Evolutionary conservation across 2,113 vertebrate species (phyloP).

Genomic region (Athene noctua): DNA sequence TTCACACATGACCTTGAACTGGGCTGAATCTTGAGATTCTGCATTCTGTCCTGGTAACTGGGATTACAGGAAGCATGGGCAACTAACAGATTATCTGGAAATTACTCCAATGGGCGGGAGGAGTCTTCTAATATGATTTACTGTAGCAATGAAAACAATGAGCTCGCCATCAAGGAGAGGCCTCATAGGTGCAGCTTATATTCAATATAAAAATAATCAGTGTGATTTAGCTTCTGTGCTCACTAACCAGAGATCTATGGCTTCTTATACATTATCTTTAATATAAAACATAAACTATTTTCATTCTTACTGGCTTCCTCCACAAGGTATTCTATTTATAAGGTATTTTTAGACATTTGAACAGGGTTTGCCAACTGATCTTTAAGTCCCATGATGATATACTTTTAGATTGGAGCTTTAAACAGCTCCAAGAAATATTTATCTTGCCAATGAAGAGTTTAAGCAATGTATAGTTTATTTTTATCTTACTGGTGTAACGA

Average conservation of each 20-base stretch:
- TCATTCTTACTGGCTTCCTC: not conserved
- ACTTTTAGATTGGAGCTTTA: slow-evolving; percentile 1
- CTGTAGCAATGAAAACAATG: not conserved
- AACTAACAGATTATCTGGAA: not conserved
- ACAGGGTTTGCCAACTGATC: not conserved
- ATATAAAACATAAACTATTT: not conserved
- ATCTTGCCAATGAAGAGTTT: slow-evolving; percentile 13
- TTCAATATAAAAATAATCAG: not conserved
- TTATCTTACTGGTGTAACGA: not conserved
- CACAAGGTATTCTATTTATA: not conserved
- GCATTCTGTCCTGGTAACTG: not conserved
- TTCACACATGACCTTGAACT: not conserved
- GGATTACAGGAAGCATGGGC: not conserved
- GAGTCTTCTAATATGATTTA: not conserved
- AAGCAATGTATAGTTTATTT: slow-evolving; percentile 30
- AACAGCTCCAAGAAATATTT: slow-evolving; percentile 7
- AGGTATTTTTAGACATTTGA: not conserved
- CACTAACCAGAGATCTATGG: not conserved
- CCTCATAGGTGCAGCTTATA: not conserved
- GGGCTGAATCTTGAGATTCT: not conserved
- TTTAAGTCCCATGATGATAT: not conserved
- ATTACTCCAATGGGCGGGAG: not conserved
- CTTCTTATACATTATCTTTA: not conserved
- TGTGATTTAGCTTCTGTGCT: not conserved
- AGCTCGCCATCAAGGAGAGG: not conserved